A percentile compares a stretch with the other conserved stretches of the same genome.
These are phyloP conservation scores for Bettongia penicillata DNA, from an alignment of 2,113 vertebrate species.

Conservation along the genomic window DNA sequence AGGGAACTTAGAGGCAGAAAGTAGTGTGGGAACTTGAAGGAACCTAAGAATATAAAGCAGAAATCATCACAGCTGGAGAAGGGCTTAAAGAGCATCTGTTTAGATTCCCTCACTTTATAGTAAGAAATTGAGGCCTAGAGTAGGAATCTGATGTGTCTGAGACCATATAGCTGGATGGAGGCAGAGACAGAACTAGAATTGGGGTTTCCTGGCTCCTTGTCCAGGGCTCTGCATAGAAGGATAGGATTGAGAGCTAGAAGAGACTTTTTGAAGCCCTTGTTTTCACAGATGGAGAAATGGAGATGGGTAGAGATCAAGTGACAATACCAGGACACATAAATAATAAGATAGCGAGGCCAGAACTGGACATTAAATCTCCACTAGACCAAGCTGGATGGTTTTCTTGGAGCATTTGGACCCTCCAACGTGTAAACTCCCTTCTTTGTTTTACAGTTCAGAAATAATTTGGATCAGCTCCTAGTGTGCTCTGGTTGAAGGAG, in stretches of 20 bases:
- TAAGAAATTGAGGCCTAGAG: not conserved
- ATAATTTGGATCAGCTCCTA: constrained; percentile 3
- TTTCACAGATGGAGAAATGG: not conserved
- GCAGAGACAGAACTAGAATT: not conserved
- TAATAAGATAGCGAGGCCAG: not conserved
- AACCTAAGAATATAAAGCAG: not conserved
- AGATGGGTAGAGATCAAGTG: not conserved
- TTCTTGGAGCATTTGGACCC: not conserved
- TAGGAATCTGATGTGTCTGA: not conserved
- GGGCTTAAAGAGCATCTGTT: not conserved
- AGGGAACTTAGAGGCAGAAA: not conserved
- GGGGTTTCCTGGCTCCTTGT: not conserved
- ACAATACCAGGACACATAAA: not conserved
- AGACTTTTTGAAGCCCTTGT: not conserved
- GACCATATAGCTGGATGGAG: not conserved
- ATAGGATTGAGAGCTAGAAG: not conserved
- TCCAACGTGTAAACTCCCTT: not conserved
- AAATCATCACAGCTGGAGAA: not conserved
- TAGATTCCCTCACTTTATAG: not conserved
- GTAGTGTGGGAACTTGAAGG: not conserved
- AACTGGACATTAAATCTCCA: not conserved
- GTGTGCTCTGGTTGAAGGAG: not conserved
- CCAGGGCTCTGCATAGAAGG: not conserved
- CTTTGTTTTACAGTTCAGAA: not conserved
- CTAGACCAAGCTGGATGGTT: not conserved